Evolutionary conservation across 2,888 invertebrate genomes (phyloP).

Genomic region (Ommatoiulus sabulosus): DNA sequence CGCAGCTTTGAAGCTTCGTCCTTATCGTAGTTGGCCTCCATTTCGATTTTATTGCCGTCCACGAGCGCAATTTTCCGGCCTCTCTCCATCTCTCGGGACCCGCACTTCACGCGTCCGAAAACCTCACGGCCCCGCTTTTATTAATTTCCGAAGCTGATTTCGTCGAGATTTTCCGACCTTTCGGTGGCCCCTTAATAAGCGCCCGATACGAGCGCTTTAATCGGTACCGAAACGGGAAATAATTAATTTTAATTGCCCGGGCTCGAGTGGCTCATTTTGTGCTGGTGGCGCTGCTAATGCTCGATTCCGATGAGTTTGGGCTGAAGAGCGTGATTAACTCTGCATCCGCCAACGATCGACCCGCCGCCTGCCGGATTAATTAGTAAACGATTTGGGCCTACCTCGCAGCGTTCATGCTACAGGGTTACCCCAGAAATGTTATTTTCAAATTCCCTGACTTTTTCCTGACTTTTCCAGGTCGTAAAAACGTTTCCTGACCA

Average conservation of each 20-base stretch:
- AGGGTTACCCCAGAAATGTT: too few relatives aligned
- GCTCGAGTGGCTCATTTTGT: slow-evolving; percentile 2
- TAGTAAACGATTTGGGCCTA: too few relatives aligned
- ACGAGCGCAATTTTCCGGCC: not conserved
- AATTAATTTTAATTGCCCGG: slow-evolving; percentile 9
- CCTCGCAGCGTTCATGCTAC: too few relatives aligned
- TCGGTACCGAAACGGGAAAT: slow-evolving; percentile 21
- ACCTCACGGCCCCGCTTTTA: slow-evolving; percentile 6
- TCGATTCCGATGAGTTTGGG: too few relatives aligned
- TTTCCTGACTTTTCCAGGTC: too few relatives aligned
- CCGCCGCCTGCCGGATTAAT: too few relatives aligned
- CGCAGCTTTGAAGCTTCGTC: not conserved
- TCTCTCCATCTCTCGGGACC: not conserved
- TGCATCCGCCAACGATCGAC: too few relatives aligned
- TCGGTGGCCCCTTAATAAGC: not conserved
- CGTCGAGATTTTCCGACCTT: not conserved
- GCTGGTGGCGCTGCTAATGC: not conserved
- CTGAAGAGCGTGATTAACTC: too few relatives aligned
- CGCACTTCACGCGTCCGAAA: not conserved
- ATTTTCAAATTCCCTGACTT: too few relatives aligned
- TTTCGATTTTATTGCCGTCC: slow-evolving; percentile 17
- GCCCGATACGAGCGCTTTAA: not conserved
- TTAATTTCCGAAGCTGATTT: slow-evolving; percentile 26
- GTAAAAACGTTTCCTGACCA: too few relatives aligned
- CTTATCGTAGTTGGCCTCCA: not conserved